phyloP scores from a whole-genome alignment of 2,113 vertebrate genomes.

The Bungarus multicinctus region DNA sequence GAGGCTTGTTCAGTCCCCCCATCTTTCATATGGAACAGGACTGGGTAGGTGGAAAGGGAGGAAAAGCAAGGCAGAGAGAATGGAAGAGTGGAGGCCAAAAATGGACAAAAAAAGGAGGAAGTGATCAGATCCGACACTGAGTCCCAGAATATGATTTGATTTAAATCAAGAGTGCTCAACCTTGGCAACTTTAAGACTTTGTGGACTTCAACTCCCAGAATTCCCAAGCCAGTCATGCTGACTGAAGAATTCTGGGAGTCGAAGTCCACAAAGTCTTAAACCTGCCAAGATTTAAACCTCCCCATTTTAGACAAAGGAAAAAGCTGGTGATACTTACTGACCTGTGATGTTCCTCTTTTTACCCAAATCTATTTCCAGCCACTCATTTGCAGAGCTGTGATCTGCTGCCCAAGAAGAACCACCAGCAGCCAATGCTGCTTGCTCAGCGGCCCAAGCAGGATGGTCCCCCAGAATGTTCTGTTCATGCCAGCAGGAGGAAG shows the following conservation, averaged over 20 bases:
- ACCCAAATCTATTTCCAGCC: conserved; percentile 79
- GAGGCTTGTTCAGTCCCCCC: conserved; percentile 18
- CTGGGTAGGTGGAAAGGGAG: neutral
- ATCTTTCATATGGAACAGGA: neutral
- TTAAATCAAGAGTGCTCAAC: neutral
- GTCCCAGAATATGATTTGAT: neutral
- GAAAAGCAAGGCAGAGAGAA: neutral
- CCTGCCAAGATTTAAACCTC: neutral
- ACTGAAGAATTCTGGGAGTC: neutral
- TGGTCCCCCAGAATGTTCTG: conserved; percentile 50
- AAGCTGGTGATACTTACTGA: conserved; percentile 42
- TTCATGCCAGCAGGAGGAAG: conserved; percentile 74
- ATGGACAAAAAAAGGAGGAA: neutral
- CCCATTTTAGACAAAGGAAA: neutral
- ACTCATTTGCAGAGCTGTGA: conserved; percentile 38
- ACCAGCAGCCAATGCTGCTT: conserved; percentile 22
- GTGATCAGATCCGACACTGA: neutral
- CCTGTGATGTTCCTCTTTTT: conserved; percentile 78
- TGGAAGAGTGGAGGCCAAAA: neutral
- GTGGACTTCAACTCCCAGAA: neutral
- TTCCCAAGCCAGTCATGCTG: neutral
- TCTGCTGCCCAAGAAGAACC: conserved; percentile 64
- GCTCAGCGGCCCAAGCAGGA: conserved; percentile 54
- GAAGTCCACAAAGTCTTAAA: neutral
- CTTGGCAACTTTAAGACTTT: neutral